Percentiles rank a stretch among this genome's conserved stretches.
phyloP scores from a whole-genome alignment of 2,888 invertebrate genomes.

The Hofmannophila pseudospretella region DNA sequence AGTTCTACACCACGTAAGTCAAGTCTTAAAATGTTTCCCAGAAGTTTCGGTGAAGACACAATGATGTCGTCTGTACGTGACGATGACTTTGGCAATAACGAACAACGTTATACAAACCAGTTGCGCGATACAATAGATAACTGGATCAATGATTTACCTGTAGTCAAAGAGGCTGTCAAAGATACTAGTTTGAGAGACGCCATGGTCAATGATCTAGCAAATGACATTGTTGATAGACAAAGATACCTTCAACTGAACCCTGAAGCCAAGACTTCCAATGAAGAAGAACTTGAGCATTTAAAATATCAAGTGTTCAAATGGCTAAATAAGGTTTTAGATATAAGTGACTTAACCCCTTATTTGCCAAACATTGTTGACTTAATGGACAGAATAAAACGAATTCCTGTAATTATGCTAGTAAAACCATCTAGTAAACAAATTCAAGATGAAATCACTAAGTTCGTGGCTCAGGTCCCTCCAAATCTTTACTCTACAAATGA shows the following conservation, averaged over 20 bases:
- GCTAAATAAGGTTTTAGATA: slow-evolving; percentile 25
- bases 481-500: slow-evolving; percentile 7
- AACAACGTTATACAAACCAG: slow-evolving; percentile 19
- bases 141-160: slow-evolving; percentile 26
- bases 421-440: slow-evolving; percentile 11
- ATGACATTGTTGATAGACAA: slow-evolving; percentile 36
- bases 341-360: slow-evolving; percentile 18
- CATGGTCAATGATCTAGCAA: slow-evolving; percentile 27
- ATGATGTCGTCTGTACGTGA: not conserved
- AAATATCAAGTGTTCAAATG: slow-evolving; percentile 41
- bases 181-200: slow-evolving; percentile 17
- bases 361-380: slow-evolving; percentile 23
- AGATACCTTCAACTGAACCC: slow-evolving; percentile 40
- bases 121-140: slow-evolving; percentile 17
- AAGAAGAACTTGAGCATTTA: slow-evolving; percentile 40
- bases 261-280: slow-evolving; percentile 19
- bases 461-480: slow-evolving; percentile 17
- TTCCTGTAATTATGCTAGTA: slow-evolving; percentile 17
- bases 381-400: slow-evolving; percentile 20
- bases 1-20: not conserved
- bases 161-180: slow-evolving; percentile 16
- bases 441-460: slow-evolving; percentile 20
- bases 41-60: not conserved
- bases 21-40: not conserved
- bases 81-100: slow-evolving; percentile 5